These are phyloP conservation scores for Netelia virgata DNA, from an alignment of 2,888 invertebrate species.

Conservation along the genomic window DNA sequence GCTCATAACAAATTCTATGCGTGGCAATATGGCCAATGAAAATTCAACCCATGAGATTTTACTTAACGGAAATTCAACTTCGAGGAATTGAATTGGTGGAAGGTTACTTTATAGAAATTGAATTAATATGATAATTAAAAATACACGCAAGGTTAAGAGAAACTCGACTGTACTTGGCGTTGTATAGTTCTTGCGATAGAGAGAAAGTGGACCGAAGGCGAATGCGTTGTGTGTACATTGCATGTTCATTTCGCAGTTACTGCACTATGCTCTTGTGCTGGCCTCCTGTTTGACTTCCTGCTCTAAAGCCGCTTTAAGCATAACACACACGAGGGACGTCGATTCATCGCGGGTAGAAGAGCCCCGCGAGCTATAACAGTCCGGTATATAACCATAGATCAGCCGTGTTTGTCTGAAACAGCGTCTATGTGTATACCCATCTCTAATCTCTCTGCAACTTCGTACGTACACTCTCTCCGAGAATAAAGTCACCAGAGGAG, in stretches of 20 bases:
- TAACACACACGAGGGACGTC: constrained; percentile 67
- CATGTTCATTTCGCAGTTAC: constrained; percentile 66
- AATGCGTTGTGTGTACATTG: constrained; percentile 61
- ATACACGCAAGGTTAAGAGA: neutral
- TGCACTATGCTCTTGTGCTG: constrained; percentile 32
- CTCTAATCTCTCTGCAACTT: constrained; percentile 1
- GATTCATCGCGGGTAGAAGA: constrained; percentile 71
- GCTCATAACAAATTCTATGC: too few relatives aligned
- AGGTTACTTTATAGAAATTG: neutral
- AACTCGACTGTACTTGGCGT: constrained; percentile 3
- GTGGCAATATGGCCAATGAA: too few relatives aligned
- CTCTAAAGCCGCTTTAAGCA: constrained; percentile 56
- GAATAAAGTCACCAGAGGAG: too few relatives aligned
- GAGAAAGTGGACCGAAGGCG: constrained; percentile 45
- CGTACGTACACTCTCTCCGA: too few relatives aligned
- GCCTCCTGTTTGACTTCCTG: constrained; percentile 60
- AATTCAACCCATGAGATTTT: too few relatives aligned
- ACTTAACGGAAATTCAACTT: too few relatives aligned
- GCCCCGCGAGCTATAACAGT: constrained; percentile 60
- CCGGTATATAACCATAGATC: constrained; percentile 24
- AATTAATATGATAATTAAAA: neutral
- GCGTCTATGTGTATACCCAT: constrained; percentile 68
- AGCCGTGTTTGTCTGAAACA: constrained; percentile 32
- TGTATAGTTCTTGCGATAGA: constrained; percentile 12
- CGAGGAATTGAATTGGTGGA: neutral